A percentile compares a stretch with the other conserved stretches of the same genome.
Conservation (phyloP, 2,888 invertebrate species). For the Eulithis testata region DNA sequence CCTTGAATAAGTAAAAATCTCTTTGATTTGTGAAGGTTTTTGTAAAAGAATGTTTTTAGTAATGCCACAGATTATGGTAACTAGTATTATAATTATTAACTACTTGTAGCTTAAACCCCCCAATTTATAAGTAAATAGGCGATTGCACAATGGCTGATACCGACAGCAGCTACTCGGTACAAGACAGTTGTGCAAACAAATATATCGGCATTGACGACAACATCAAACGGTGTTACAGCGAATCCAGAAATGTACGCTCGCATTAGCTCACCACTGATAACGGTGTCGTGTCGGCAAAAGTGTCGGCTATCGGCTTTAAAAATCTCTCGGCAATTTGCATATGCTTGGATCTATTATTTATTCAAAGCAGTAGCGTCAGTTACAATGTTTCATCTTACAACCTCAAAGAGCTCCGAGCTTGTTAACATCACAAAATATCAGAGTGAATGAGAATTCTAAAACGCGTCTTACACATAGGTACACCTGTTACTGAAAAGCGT, state of each 20-base stretch:
- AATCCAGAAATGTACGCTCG: too few relatives aligned
- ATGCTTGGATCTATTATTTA: background rate
- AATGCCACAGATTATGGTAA: background rate
- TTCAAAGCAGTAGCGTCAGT: conserved; percentile 5
- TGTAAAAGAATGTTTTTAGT: too few relatives aligned
- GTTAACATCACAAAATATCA: conserved; percentile 34
- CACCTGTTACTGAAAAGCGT: conserved; percentile 38
- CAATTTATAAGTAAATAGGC: too few relatives aligned
- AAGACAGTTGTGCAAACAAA: too few relatives aligned
- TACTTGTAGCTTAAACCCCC: too few relatives aligned
- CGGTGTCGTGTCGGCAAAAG: too few relatives aligned
- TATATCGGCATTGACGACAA: too few relatives aligned
- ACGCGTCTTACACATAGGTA: conserved; percentile 28
- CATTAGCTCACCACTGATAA: too few relatives aligned
- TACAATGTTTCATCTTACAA: conserved; percentile 10
- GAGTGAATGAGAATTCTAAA: conserved; percentile 34
- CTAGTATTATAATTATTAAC: too few relatives aligned
- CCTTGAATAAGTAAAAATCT: background rate
- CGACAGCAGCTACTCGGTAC: too few relatives aligned
- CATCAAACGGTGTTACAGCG: too few relatives aligned
- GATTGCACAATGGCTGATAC: too few relatives aligned
- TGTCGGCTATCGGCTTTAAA: background rate
- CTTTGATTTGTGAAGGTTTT: background rate
- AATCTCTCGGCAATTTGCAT: background rate
- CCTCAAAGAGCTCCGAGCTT: conserved; percentile 18